A percentile compares a stretch with the other conserved stretches of the same genome.
Evolutionary conservation across 1,140 invertebrate species (phyloP).

Genomic region (Caenorhabditis latens): DNA sequence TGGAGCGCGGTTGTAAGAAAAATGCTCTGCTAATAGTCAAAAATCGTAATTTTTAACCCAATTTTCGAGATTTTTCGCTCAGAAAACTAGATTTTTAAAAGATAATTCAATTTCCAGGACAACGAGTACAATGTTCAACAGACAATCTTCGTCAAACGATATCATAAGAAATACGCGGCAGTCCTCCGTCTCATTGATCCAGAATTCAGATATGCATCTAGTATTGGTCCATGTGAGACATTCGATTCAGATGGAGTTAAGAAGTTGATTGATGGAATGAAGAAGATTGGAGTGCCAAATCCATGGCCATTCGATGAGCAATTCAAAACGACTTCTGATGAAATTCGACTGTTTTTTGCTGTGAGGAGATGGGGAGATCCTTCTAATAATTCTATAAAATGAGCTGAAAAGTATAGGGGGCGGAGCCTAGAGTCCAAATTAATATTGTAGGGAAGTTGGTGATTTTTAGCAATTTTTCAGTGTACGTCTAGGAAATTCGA

Average conservation of each 20-base stretch:
- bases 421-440: too few relatives aligned
- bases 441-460: too few relatives aligned
- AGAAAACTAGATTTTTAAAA: too few relatives aligned
- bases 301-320: not conserved
- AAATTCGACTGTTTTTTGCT: not conserved
- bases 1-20: too few relatives aligned
- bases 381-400: too few relatives aligned
- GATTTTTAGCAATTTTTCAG: too few relatives aligned
- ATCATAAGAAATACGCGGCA: not conserved
- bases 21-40: too few relatives aligned
- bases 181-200: conserved; percentile 13
- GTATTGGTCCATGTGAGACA: not conserved
- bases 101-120: not conserved
- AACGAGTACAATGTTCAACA: not conserved
- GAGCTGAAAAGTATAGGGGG: too few relatives aligned
- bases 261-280: not conserved
- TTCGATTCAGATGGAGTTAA: conserved; percentile 3
- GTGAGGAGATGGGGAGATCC: not conserved
- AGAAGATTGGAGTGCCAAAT: not conserved
- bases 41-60: too few relatives aligned
- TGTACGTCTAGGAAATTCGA: too few relatives aligned
- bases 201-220: not conserved
- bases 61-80: too few relatives aligned
- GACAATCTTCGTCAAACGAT: not conserved
- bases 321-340: not conserved